phyloP scores from a whole-genome alignment of 1,140 invertebrate genomes.

The Linepithema humile region DNA sequence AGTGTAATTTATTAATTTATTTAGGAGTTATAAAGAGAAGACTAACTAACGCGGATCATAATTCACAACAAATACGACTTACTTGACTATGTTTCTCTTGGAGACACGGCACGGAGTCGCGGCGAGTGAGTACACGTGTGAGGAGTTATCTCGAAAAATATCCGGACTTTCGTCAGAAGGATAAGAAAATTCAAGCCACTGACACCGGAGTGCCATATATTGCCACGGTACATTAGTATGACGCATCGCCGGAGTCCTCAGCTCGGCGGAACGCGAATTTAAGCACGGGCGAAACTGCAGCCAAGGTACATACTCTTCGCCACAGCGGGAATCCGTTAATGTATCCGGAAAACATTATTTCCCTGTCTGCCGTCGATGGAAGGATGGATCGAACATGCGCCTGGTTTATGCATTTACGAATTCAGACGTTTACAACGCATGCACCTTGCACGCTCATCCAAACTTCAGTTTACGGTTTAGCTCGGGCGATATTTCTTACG shows the following conservation, averaged over 20 bases:
- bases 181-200: constrained; percentile 64
- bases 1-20: neutral
- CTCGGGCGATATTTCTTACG: neutral
- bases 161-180: constrained; percentile 29
- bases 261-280: constrained; percentile 61
- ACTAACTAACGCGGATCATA: neutral
- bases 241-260: constrained; percentile 69
- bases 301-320: constrained; percentile 72
- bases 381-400: neutral
- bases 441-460: neutral
- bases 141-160: constrained; percentile 51
- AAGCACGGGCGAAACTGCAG: constrained; percentile 58
- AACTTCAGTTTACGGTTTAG: neutral
- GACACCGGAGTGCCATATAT: constrained; percentile 75
- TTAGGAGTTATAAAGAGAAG: neutral
- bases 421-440: neutral
- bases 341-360: constrained; percentile 58
- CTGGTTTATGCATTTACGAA: neutral
- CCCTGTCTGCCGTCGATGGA: neutral
- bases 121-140: neutral
- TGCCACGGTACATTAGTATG: constrained; percentile 77
- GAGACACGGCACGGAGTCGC: neutral
- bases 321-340: constrained; percentile 59
- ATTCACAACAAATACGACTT: neutral
- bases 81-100: neutral